phyloP scores from a whole-genome alignment of 2,113 vertebrate species.

The Psittacus erithacus region DNA sequence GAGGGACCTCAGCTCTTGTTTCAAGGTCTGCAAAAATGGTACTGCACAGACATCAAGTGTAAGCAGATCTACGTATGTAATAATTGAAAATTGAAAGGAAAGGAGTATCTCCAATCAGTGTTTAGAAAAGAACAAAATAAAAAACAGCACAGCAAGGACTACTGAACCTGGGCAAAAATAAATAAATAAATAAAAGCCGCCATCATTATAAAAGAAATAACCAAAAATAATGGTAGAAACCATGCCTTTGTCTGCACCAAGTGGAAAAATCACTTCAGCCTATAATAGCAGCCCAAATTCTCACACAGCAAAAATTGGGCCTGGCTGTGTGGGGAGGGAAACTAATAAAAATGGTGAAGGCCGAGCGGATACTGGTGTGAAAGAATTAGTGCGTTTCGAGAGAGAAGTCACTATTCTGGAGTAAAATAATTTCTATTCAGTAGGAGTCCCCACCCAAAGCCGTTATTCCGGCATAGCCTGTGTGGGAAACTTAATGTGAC shows the following conservation, averaged over 20 bases:
- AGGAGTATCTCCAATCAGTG: background rate
- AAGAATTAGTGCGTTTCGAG: background rate
- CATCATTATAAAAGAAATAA: background rate
- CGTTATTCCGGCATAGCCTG: background rate
- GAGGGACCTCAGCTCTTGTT: background rate
- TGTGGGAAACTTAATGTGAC: background rate
- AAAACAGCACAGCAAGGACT: background rate
- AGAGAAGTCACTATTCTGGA: background rate
- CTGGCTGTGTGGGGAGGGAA: background rate
- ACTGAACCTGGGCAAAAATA: background rate
- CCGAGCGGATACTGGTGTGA: background rate
- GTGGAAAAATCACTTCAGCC: background rate
- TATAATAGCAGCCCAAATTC: background rate
- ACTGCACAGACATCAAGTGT: background rate
- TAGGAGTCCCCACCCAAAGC: background rate
- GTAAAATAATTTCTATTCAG: background rate
- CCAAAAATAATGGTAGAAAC: background rate
- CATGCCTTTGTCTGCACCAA: background rate
- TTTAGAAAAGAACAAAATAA: background rate
- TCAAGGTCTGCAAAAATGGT: background rate
- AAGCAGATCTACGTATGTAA: background rate
- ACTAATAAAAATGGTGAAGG: background rate
- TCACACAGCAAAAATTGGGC: background rate
- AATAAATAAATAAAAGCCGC: background rate
- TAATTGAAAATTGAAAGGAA: background rate